Percentiles rank a stretch among this genome's conserved stretches.
Evolutionary conservation across 2,888 invertebrate species (phyloP).

Genomic region (Tanytarsus gracilentus): DNA sequence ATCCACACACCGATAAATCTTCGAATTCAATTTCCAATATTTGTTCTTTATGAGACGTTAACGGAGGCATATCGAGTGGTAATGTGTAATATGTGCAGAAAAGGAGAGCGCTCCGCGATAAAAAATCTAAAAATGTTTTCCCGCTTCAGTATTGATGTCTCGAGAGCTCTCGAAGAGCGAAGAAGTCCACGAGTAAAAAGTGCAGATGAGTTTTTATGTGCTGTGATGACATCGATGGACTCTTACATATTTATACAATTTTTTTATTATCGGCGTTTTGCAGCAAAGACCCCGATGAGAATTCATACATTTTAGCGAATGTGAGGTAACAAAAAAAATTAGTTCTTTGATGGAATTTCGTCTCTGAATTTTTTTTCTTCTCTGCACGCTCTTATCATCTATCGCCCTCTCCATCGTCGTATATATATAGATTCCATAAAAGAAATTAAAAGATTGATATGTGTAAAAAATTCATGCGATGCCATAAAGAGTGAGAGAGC

Average conservation of each 20-base stretch:
- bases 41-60: conserved; percentile 14
- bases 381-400: too few relatives aligned
- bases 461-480: background rate
- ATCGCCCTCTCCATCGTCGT: too few relatives aligned
- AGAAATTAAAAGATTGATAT: background rate
- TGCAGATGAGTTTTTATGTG: conserved; percentile 4
- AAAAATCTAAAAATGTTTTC: background rate
- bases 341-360: too few relatives aligned
- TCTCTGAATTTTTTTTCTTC: too few relatives aligned
- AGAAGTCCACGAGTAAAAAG: background rate
- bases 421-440: too few relatives aligned
- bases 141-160: background rate
- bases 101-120: too few relatives aligned
- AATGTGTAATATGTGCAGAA: too few relatives aligned
- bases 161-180: too few relatives aligned
- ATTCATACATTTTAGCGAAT: too few relatives aligned
- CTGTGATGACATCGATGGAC: background rate
- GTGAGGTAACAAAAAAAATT: too few relatives aligned
- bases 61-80: too few relatives aligned
- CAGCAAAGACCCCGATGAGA: background rate
- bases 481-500: background rate
- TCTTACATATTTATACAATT: conserved; percentile 19
- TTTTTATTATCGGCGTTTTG: background rate
- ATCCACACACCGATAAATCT: background rate
- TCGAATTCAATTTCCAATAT: conserved; percentile 23